phyloP scores from a whole-genome alignment of 2,797 vertebrate species.

The Naso thynnoides region DNA sequence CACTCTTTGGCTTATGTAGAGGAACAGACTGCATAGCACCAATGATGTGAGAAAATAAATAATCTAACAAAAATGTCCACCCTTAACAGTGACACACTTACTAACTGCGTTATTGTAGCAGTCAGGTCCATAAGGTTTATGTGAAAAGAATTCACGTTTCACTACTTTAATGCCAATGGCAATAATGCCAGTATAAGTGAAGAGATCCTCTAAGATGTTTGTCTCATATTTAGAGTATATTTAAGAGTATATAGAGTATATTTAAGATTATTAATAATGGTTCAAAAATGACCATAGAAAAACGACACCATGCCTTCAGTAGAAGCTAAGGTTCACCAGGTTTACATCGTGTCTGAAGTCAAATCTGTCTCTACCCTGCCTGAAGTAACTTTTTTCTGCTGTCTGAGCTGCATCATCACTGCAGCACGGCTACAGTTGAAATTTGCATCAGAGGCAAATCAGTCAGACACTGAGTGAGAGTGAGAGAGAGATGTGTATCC shows the following conservation, averaged over 20 bases:
- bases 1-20: too few relatives aligned
- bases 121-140: background rate
- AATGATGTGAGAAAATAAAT: too few relatives aligned
- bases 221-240: background rate
- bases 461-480: constrained; percentile 33
- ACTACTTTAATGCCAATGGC: background rate
- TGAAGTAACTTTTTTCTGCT: constrained; percentile 30
- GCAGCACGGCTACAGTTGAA: constrained; percentile 68
- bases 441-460: constrained; percentile 87
- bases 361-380: constrained; percentile 60
- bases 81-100: background rate
- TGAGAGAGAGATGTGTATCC: constrained; percentile 19
- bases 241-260: too few relatives aligned
- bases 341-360: constrained; percentile 54
- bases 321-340: background rate
- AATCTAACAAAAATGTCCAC: background rate
- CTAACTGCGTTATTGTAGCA: background rate
- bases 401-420: constrained; percentile 31
- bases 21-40: too few relatives aligned
- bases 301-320: background rate
- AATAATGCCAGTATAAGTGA: background rate
- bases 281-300: background rate
- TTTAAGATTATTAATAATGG: background rate
- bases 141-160: background rate
- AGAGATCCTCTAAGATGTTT: too few relatives aligned